A percentile compares a stretch with the other conserved stretches of the same genome.
phyloP scores from a whole-genome alignment of 2,113 vertebrate species.

The Toxostoma redivivum region DNA sequence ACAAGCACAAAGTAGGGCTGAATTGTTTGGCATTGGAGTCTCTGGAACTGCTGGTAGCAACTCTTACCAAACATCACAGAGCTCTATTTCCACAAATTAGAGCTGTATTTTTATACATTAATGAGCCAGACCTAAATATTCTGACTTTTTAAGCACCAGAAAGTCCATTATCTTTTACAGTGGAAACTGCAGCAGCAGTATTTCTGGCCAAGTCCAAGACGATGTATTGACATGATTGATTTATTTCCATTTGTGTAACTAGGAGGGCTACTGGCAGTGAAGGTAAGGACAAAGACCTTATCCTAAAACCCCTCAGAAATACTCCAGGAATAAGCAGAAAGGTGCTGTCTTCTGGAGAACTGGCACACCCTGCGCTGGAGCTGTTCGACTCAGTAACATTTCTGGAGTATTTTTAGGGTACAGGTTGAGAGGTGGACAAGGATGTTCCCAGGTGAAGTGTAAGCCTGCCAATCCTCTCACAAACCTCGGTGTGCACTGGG shows the following conservation, averaged over 20 bases:
- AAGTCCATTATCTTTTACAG: not conserved
- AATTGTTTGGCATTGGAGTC: not conserved
- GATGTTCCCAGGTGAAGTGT: not conserved
- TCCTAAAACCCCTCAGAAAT: not conserved
- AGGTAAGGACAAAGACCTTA: not conserved
- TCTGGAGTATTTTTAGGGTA: not conserved
- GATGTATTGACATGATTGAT: not conserved
- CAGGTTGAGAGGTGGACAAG: not conserved
- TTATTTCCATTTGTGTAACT: not conserved
- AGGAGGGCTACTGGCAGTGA: not conserved
- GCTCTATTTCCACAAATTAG: not conserved
- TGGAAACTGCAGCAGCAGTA: not conserved
- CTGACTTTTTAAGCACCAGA: not conserved
- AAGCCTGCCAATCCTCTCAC: not conserved
- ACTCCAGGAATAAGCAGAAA: not conserved
- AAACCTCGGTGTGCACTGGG: accelerated
- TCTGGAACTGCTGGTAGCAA: not conserved
- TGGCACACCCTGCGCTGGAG: accelerated
- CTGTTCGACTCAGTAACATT: accelerated
- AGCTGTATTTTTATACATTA: not conserved
- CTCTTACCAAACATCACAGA: not conserved
- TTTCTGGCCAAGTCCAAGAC: not conserved
- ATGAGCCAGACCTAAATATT: not conserved
- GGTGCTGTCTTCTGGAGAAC: not conserved
- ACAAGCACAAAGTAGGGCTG: not conserved